A percentile compares a stretch with the other conserved stretches of the same genome.
Evolutionary conservation across 2,888 invertebrate species (phyloP).

Genomic region (Adineta ricciae): DNA sequence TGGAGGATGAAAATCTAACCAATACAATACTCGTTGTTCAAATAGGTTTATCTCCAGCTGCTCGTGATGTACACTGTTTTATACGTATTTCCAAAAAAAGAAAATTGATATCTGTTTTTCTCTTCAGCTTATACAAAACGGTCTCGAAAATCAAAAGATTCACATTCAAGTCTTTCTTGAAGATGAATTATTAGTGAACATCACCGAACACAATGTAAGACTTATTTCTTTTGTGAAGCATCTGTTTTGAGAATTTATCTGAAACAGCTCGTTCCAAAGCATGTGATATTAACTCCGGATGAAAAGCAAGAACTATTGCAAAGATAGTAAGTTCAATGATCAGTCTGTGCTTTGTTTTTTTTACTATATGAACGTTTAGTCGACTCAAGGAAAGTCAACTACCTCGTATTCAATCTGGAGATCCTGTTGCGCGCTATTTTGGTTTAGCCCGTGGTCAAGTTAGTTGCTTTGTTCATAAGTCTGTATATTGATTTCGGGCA

Average conservation of each 20-base stretch:
- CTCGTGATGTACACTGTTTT: constrained; percentile 60
- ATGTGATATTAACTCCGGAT: constrained; percentile 92
- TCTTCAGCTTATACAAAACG: constrained; percentile 57
- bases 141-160: constrained; percentile 59
- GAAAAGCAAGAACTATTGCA: constrained; percentile 86
- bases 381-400: constrained; percentile 96
- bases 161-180: constrained; percentile 77
- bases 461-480: constrained; percentile 35
- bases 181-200: constrained; percentile 85
- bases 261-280: constrained; percentile 76
- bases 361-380: constrained; percentile 43
- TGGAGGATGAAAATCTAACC: constrained; percentile 98
- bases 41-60: constrained; percentile 91
- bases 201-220: constrained; percentile 77
- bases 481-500: background rate
- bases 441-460: constrained; percentile 94
- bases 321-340: constrained; percentile 66
- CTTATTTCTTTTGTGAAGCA: background rate
- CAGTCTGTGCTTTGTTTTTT: constrained; percentile 49
- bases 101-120: background rate
- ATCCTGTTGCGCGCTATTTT: constrained; percentile 95
- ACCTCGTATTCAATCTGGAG: constrained; percentile 95
- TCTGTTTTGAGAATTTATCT: background rate
- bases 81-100: too few species aligned
- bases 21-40: constrained; percentile 95